phyloP scores from a whole-genome alignment of 2,888 invertebrate species.

The Cetonia aurata region DNA sequence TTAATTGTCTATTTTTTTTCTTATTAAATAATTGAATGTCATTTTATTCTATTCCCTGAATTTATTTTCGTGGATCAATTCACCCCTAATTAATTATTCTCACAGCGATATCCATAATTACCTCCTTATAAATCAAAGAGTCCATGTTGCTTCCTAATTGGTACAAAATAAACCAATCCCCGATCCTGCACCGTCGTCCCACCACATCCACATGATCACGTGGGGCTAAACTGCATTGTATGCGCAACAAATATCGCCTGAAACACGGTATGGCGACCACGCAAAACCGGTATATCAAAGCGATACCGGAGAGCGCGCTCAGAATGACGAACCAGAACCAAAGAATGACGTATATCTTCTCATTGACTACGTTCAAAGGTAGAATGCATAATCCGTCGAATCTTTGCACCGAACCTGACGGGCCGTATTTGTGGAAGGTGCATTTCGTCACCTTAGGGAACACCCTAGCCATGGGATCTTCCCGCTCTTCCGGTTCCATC shows the following conservation, averaged over 20 bases:
- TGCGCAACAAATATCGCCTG: constrained; percentile 83
- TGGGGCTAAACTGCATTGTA: constrained; percentile 83
- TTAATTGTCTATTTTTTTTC: no score
- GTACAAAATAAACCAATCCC: constrained; percentile 94
- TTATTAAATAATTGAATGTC: no score
- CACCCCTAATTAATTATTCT: constrained; percentile 66
- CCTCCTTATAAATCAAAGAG: constrained; percentile 89
- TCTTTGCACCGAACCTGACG: constrained; percentile 91
- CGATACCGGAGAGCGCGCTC: constrained; percentile 83
- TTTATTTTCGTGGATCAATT: no score
- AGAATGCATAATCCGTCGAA: constrained; percentile 93
- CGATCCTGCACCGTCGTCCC: constrained; percentile 86
- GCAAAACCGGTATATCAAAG: constrained; percentile 83
- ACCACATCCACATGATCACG: constrained; percentile 84
- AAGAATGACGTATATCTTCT: constrained; percentile 93
- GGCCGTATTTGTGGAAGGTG: constrained; percentile 96
- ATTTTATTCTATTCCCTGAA: no score
- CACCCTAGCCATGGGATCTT: constrained; percentile 87
- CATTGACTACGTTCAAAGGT: constrained; percentile 93
- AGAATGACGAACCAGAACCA: constrained; percentile 96
- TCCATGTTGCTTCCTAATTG: constrained; percentile 95
- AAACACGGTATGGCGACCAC: constrained; percentile 84
- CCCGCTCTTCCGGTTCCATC: constrained; percentile 87
- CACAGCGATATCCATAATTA: constrained; percentile 83
- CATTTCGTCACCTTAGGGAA: constrained; percentile 95